A percentile compares a stretch with the other conserved stretches of the same genome.
Evolutionary conservation across 2,888 invertebrate genomes (phyloP).

Genomic region (Allacma fusca): DNA sequence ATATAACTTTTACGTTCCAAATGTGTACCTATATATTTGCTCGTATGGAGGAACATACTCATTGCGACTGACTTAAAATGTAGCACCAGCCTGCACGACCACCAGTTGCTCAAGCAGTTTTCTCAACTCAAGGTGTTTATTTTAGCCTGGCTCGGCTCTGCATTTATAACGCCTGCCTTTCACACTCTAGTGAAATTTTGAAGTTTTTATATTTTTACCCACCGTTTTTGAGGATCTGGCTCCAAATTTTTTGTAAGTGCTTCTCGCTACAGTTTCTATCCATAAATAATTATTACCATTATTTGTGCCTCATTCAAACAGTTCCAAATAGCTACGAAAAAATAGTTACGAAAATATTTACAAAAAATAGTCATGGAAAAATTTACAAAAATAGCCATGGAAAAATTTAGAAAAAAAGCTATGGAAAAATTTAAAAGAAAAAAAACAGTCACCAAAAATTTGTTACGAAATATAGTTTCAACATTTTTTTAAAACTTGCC

Average conservation of each 20-base stretch:
- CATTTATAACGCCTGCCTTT: conserved; percentile 45
- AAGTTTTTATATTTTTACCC: background rate
- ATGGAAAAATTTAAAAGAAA: too few species aligned
- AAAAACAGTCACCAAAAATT: too few species aligned
- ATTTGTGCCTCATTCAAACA: too few species aligned
- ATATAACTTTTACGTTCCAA: background rate
- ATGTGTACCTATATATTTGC: background rate
- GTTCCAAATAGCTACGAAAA: too few species aligned
- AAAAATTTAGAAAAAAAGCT: too few species aligned
- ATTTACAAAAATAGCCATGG: too few species aligned
- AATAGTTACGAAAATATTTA: too few species aligned
- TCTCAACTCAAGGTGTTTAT: conserved; percentile 32
- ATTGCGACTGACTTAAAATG: conserved; percentile 24
- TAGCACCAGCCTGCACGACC: conserved; percentile 20
- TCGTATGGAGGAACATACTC: background rate
- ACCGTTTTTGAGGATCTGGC: background rate
- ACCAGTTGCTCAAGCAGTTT: conserved; percentile 45
- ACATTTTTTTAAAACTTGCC: too few species aligned
- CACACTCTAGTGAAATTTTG: conserved; percentile 14
- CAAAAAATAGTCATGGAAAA: too few species aligned
- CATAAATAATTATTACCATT: too few species aligned
- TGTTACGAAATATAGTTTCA: too few species aligned
- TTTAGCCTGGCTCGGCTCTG: conserved; percentile 59
- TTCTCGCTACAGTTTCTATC: too few species aligned
- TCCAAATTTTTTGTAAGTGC: background rate